Conservation (phyloP, 2,888 invertebrate genomes). For the Drosophila demipolita region DNA sequence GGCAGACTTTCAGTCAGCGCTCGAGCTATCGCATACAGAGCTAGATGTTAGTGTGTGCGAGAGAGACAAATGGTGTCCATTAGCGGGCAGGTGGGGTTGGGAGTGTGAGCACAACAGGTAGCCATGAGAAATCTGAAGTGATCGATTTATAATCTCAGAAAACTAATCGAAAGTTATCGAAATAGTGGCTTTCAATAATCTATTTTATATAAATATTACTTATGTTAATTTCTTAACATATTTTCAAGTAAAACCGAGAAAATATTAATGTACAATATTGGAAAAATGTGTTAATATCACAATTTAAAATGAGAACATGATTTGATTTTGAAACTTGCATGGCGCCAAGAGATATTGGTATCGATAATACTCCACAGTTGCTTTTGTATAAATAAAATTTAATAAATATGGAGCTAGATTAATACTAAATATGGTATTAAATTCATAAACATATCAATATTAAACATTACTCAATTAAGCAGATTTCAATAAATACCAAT, state of each 20-base stretch:
- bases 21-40: constrained; percentile 46
- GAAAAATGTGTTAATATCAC: too few species aligned
- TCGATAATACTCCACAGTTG: too few species aligned
- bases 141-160: constrained; percentile 39
- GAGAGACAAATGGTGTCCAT: constrained; percentile 48
- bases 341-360: constrained; percentile 5
- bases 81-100: constrained; percentile 38
- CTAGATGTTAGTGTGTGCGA: constrained; percentile 40
- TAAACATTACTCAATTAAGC: background rate
- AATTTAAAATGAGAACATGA: background rate
- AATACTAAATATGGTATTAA: background rate
- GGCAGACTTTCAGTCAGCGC: constrained; percentile 57
- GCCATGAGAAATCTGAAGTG: constrained; percentile 43
- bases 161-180: constrained; percentile 20
- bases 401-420: background rate
- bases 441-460: background rate
- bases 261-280: background rate
- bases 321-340: background rate
- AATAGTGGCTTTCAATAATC: background rate
- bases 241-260: background rate
- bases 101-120: constrained; percentile 55
- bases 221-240: background rate
- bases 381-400: background rate
- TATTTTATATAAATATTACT: background rate
- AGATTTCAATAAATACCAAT: constrained; percentile 5